Percentiles rank a stretch among this genome's conserved stretches.
phyloP scores from a whole-genome alignment of 2,888 invertebrate species.

The Eudemis profundana region DNA sequence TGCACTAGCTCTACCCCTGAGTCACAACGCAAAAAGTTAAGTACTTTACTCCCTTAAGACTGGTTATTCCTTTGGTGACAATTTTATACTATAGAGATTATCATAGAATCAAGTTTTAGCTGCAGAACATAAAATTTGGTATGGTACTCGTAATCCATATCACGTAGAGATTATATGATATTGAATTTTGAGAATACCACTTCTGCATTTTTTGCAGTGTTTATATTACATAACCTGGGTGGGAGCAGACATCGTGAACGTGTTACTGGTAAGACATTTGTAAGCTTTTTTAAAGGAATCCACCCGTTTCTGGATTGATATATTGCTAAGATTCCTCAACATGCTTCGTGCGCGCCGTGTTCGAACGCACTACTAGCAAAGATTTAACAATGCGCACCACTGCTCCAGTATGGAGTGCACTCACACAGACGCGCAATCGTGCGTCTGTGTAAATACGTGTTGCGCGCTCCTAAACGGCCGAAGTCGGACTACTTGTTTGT shows the following conservation, averaged over 20 bases:
- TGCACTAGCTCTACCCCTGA: no score
- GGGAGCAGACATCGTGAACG: conserved; percentile 4
- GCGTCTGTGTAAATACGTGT: no score
- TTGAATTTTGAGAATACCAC: conserved; percentile 18
- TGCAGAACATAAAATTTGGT: conserved; percentile 9
- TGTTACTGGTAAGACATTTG: background rate
- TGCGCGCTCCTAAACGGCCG: no score
- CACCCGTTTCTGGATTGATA: background rate
- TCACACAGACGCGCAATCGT: no score
- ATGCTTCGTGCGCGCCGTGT: no score
- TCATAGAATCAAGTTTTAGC: conserved; percentile 9
- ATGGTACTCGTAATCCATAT: conserved; percentile 14
- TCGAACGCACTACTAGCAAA: no score
- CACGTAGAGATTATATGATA: conserved; percentile 14
- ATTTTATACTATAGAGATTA: conserved; percentile 4
- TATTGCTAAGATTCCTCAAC: no score
- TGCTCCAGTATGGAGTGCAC: no score
- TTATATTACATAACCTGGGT: conserved; percentile 19
- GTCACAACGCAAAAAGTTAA: no score
- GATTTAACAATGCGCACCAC: no score
- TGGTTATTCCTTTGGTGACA: conserved; percentile 14
- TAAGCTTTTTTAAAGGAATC: conserved; percentile 6
- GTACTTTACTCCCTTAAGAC: no score
- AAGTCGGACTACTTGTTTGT: no score
- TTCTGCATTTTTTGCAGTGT: conserved; percentile 7